Base-by-base conservation (phyloP, 2,113 vertebrate genomes). In the Brachirus orientalis region DNA sequence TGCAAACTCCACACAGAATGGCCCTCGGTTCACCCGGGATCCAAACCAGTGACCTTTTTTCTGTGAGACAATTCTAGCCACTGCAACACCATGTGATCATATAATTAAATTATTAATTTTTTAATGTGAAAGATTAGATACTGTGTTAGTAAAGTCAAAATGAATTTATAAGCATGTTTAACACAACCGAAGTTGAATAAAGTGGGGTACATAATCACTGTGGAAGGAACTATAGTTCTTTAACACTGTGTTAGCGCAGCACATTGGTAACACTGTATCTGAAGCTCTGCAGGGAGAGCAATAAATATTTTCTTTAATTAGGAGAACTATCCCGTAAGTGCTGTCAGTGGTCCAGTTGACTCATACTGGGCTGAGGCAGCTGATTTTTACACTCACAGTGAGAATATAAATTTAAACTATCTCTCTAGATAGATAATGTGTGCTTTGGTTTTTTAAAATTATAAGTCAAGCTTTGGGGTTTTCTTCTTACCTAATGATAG, bases 401-500 rank as follows among this genome's bases (percentile, higher is more conserved):
- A 85, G 28, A 45, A 40, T 33, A 1, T 13, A 40, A 56, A 51
- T 53, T 64, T 47, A 47, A 84, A 52, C 3, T 28, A 28, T 50
- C 77, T 79, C 58, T 50, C n/a, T 8, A 16, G 52, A 56, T 48
- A 3, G 22, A n/a, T 65, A 57, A 1, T 56, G 55, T 63, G 59
- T 38, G 44, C 40, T 65, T 4, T 3, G 17, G 45, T 54, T 61
- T 69, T 28, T 28, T 28, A 4, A 70, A 70, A 69, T 84, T 40
- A 54, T 33, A 60, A 60, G 28, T 54, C 48, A 18, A 20, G 22
- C n/a, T 41, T 8, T 1, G 16, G 4, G 22, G 17, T 77, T 71
- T 72, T 14, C n/a, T 38, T 35, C n/a, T 3, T 8, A 19, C 38
- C 2, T 77, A 75, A 72, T 77, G 48, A 61, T 16, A 80, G 63